phyloP scores from a whole-genome alignment of 2,888 invertebrate genomes.

The Leuctra nigra region DNA sequence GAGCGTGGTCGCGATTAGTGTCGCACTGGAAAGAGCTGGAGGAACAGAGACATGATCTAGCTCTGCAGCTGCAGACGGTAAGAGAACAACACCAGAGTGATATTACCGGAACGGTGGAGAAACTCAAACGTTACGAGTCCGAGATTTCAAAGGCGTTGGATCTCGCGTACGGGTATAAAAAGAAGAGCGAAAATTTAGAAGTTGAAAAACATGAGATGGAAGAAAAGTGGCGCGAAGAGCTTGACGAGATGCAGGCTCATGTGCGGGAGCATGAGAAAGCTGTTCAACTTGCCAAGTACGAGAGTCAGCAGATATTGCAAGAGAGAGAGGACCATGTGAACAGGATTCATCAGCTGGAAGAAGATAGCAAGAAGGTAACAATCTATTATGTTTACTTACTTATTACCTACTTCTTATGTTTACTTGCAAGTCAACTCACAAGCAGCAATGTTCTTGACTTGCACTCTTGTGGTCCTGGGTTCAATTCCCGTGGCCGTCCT shows the following conservation, averaged over 20 bases:
- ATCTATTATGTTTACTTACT: not conserved
- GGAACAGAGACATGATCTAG: slow-evolving; percentile 32
- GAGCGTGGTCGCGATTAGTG: slow-evolving; percentile 52
- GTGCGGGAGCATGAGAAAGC: slow-evolving; percentile 11
- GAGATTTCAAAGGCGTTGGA: slow-evolving; percentile 67
- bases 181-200: slow-evolving; percentile 52
- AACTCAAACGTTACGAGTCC: slow-evolving; percentile 55
- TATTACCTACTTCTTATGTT: no score
- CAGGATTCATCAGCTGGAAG: slow-evolving; percentile 39
- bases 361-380: slow-evolving; percentile 51
- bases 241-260: slow-evolving; percentile 1
- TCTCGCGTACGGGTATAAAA: slow-evolving; percentile 59
- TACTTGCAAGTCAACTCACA: not conserved
- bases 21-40: slow-evolving; percentile 36
- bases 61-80: slow-evolving; percentile 34
- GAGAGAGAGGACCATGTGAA: slow-evolving; percentile 36
- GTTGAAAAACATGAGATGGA: slow-evolving; percentile 40
- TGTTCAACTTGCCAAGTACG: slow-evolving; percentile 29
- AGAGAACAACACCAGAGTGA: slow-evolving; percentile 46
- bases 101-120: slow-evolving; percentile 41
- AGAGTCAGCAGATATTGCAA: slow-evolving; percentile 42
- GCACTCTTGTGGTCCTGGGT: no score
- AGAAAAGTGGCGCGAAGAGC: slow-evolving; percentile 33
- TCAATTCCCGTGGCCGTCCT: no score
- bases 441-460: no score